Base-by-base conservation (phyloP, 2,888 invertebrate genomes). In the Mycalesis mineus region DNA sequence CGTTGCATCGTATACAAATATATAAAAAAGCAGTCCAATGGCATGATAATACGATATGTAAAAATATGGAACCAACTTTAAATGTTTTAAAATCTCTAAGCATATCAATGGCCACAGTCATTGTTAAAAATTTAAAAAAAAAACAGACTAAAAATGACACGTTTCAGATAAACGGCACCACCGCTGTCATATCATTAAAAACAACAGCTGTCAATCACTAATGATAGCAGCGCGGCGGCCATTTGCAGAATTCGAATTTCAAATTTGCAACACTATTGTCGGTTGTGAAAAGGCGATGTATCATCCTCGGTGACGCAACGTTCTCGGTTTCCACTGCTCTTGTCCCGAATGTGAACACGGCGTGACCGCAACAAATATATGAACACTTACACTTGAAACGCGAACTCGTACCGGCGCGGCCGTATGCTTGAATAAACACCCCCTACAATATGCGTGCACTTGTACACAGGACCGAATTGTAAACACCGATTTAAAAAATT, bases 311-410 rank as follows among this genome's bases (percentile, higher is more conserved):
- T 87, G 82, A 82, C 77, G 88, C 87, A 81, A 80, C 78, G 80
- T 80, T 85, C 85, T 85, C 82, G 82, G 87, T 88, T 88, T 88
- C 86, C 81, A 80, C 80, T 87, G 87, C 85, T 82, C 88, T 88
- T 88, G 89, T 83, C 78, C 89, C 77, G 71, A 74, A 87, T 89
- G 87, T 82, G 80, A 75, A 85, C 74, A 60, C 66, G 66, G 74
- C 86, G 85, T 88, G 86, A 88, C 85, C 77, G 75, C 73, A 80
- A 81, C 77, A 81, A 84, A 86, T 80, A 82, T 82, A 84, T 78
- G 78, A 79, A 84, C 83, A 85, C 82, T 78, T 82, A 84, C 82
- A 78, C 73, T 82, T 78, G 75, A 77, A 66, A 67, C 65, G 67
- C 74, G 72, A 65, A 55, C 60, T 39, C 49, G 60, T 9, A 54